phyloP scores from a whole-genome alignment of 2,113 vertebrate genomes.

The Dicrurus megarhynchus region DNA sequence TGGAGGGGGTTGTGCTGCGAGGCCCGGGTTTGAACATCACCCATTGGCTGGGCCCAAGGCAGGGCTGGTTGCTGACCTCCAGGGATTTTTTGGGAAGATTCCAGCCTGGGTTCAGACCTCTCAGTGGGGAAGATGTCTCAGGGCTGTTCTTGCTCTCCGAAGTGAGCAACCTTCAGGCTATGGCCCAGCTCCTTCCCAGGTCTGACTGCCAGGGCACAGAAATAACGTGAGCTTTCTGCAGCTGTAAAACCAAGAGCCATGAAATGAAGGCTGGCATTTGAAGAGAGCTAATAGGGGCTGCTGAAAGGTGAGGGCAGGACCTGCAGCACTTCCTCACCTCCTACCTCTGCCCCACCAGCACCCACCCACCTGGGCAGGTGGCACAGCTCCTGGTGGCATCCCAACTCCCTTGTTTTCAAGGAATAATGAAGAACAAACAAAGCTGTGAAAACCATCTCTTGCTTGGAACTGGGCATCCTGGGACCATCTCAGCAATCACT shows the following conservation, averaged over 20 bases:
- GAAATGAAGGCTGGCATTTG: neutral
- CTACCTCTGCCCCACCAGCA: neutral
- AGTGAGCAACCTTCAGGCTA: neutral
- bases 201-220: neutral
- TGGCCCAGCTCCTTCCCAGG: neutral
- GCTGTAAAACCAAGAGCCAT: neutral
- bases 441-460: neutral
- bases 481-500: accelerated
- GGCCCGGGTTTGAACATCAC: neutral
- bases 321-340: neutral
- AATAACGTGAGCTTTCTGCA: neutral
- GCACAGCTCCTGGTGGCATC: neutral
- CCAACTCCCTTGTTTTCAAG: neutral
- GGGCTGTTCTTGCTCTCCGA: neutral
- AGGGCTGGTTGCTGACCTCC: neutral
- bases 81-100: neutral
- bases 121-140: neutral
- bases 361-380: neutral
- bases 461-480: neutral
- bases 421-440: neutral
- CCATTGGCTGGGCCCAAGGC: neutral
- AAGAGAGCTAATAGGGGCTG: neutral
- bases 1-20: neutral
- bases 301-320: neutral
- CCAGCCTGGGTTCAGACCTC: neutral